Evolutionary conservation across 37 sponge, comb jelly and placozoan genomes (phyloP), one percentile per base, ranked within the genome.

Genomic region (Hormiphora californensis): DNA sequence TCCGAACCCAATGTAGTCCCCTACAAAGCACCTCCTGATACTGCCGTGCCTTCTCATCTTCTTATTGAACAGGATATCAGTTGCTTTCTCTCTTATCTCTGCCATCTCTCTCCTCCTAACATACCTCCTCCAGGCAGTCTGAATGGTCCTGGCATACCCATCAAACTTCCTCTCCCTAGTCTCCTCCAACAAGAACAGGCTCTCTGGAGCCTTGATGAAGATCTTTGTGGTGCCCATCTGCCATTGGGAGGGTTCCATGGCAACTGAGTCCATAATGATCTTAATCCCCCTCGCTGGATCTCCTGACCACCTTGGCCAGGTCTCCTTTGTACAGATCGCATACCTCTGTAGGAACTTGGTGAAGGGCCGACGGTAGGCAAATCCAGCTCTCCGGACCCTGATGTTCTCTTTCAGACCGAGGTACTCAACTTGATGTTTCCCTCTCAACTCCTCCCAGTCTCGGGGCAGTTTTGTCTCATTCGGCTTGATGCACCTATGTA

Each of bases 401-500:
- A 96, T 96, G 86, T 96, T 96, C 90, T 96, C 97, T 86, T 96
- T 96, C 85, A 96, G 87, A 9, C 97, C 97, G 5, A 96, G 92
- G 34, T 96, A 96, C 89, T 96, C 97, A 46, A 92, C 97, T 55
- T 96, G 97, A 57, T 96, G 97, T 36, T 89, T 90, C 31, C 89
- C 92, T 91, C 97, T 92, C 86, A 17, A 39, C 37, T 91, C 89
- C 62, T 96, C 98, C 90, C 92, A 96, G 88, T 96, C 98, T 22
- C 93, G 94, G 15, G 98, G 63, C 68, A 63, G 90, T 86, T 96
- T 96, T 19, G 94, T 94, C 88, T 96, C 98, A 57, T 96, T 96
- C 23, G 98, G 98, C 55, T 96, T 96, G 90, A 96, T 92, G 69
- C 98, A 96, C 43, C 97, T 73, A 46, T 43, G 41, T 32, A 49